A percentile compares a stretch with the other conserved stretches of the same genome.
These are phyloP conservation scores for Echinometra lucunter DNA, from an alignment of 53 echinoderm and acorn worm genomes.

Conservation along the genomic window DNA sequence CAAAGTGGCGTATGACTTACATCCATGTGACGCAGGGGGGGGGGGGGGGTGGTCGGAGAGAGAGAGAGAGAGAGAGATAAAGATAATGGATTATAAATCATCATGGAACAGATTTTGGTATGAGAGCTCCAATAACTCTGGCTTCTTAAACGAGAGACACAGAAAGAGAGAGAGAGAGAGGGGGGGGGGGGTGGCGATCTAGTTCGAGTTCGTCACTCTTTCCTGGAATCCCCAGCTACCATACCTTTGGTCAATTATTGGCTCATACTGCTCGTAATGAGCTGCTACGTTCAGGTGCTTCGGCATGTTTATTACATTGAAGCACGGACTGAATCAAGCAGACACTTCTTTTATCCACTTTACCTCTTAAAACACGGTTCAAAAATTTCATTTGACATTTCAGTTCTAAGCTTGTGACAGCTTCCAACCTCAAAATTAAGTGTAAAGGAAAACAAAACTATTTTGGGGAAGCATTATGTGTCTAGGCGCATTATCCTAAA, in stretches of 20 bases:
- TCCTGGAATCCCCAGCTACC: constrained; percentile 47
- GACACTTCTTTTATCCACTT: constrained; percentile 1
- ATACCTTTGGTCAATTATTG: constrained; percentile 31
- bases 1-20: not conserved
- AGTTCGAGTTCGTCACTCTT: constrained; percentile 18
- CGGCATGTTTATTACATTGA: constrained; percentile 21
- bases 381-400: not conserved
- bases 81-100: too few relatives aligned
- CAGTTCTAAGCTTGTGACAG: not conserved
- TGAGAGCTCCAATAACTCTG: too few relatives aligned
- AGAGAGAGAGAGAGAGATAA: not conserved
- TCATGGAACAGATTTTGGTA: too few relatives aligned
- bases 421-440: not conserved
- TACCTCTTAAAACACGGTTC: not conserved
- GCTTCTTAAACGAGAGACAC: too few relatives aligned
- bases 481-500: not conserved
- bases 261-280: not conserved
- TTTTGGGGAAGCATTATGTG: not conserved
- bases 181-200: not conserved
- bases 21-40: not conserved
- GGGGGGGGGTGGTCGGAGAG: not conserved
- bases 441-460: not conserved
- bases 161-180: not conserved
- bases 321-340: constrained; percentile 12
- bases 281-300: constrained; percentile 52